phyloP scores from a whole-genome alignment of 1,140 invertebrate genomes.

The Apis dorsata region DNA sequence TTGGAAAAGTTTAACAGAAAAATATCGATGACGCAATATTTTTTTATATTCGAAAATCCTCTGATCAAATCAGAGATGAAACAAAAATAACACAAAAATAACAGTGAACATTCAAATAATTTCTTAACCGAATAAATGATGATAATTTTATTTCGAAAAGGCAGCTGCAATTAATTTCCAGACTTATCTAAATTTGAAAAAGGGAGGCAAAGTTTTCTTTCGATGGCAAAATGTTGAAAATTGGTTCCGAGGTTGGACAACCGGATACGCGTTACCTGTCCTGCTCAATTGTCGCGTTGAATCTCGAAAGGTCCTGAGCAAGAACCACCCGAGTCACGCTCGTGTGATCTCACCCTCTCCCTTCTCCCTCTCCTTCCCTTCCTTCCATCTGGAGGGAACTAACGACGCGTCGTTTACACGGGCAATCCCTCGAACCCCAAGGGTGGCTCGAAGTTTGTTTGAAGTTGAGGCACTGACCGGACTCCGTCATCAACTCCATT shows the following conservation, averaged over 20 bases:
- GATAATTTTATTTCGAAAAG: too few relatives aligned
- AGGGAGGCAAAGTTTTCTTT: not conserved
- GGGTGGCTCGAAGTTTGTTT: constrained; percentile 67
- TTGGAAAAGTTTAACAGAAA: too few relatives aligned
- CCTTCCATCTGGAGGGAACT: constrained; percentile 52
- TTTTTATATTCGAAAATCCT: too few relatives aligned
- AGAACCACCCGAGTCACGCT: constrained; percentile 31
- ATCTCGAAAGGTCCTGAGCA: constrained; percentile 15
- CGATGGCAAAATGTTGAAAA: constrained; percentile 28
- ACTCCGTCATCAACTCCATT: constrained; percentile 54
- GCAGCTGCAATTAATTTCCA: not conserved
- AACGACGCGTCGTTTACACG: constrained; percentile 72
- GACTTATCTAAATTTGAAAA: too few relatives aligned
- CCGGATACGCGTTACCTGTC: constrained; percentile 49
- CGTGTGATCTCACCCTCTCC: constrained; percentile 17
- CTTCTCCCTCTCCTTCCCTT: constrained; percentile 37
- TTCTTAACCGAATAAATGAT: too few relatives aligned
- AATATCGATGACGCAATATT: too few relatives aligned
- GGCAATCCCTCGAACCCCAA: constrained; percentile 62
- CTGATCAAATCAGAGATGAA: too few relatives aligned
- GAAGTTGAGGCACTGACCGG: constrained; percentile 63
- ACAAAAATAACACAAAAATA: too few relatives aligned
- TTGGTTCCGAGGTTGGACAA: constrained; percentile 39
- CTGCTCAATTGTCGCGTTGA: constrained; percentile 40
- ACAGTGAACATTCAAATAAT: too few relatives aligned